Percentiles rank a stretch among this genome's conserved stretches.
phyloP scores from a whole-genome alignment of 2,888 invertebrate genomes.

The Hypena proboscidalis region DNA sequence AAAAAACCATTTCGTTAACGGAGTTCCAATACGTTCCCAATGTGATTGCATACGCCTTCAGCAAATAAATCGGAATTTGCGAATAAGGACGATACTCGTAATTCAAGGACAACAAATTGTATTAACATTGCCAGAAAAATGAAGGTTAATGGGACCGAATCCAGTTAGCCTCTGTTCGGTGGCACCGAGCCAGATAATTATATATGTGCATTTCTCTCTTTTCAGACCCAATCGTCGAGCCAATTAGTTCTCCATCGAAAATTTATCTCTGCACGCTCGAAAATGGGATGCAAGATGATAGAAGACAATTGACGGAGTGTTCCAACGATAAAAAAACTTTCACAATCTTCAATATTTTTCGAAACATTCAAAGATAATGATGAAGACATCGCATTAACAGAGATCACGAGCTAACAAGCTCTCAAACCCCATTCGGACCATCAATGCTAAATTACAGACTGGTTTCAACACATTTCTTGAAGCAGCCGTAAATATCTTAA shows the following conservation, averaged over 20 bases:
- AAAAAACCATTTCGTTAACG: too few relatives aligned
- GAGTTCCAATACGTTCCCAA: too few relatives aligned
- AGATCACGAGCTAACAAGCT: constrained; percentile 64
- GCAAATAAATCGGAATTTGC: too few relatives aligned
- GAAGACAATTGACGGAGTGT: constrained; percentile 69
- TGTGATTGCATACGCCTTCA: too few relatives aligned
- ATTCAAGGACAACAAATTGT: too few relatives aligned
- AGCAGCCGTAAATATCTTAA: constrained; percentile 92
- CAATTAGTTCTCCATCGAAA: constrained; percentile 12
- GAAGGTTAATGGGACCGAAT: neutral
- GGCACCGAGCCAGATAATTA: constrained; percentile 27
- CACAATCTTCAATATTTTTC: constrained; percentile 25
- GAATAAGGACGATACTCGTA: too few relatives aligned
- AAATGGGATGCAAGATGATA: constrained; percentile 59
- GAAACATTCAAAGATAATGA: constrained; percentile 18
- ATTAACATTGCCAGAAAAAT: too few relatives aligned
- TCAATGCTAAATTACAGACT: constrained; percentile 96
- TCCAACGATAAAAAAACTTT: constrained; percentile 19
- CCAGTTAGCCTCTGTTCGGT: constrained; percentile 9
- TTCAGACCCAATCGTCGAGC: constrained; percentile 50
- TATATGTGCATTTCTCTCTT: constrained; percentile 40
- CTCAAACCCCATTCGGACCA: constrained; percentile 62
- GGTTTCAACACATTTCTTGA: constrained; percentile 96
- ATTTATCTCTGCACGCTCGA: constrained; percentile 22
- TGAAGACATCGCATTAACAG: constrained; percentile 51